Base-by-base conservation (phyloP, 2,888 invertebrate genomes). In the Tenthredo notha region DNA sequence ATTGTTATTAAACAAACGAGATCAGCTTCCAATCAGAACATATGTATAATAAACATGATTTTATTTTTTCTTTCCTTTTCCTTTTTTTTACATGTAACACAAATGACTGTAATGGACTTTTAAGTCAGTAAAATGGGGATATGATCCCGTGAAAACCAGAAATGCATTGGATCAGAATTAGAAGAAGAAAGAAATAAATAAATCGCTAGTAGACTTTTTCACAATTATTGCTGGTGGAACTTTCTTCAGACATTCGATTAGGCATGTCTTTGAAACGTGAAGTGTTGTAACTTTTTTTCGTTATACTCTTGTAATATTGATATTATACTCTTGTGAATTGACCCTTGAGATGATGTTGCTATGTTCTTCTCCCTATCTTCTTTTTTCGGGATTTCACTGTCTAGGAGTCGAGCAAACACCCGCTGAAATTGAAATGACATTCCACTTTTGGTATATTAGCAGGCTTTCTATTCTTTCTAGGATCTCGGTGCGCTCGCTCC, bases 1-100 rank as follows among this genome's bases (percentile, higher is more conserved):
- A 58, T 83, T 77, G 77, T 54, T 83, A 83, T 83, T 70, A 83
- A 83, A 65, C 47, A 12, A 83, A 47, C 47, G 83, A 83, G 37
- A 83, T 83, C 80, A 25, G 80, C 58, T 21, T n/a, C 18, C 37
- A 21, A 80, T 80, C 80, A 15, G 80, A 18, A 80, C 61, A 80
- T 43, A 43, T 37, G 12, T 43, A 40, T n/a, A 80, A 21, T n/a
- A 40, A 40, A 77, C 50, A 40, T 43, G 21, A 21, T 10, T 40
- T 9, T n/a, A 21, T 5, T n/a, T 12, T n/a, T n/a, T n/a, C n/a
- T n/a, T n/a, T n/a, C n/a, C 29, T 9, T 43, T n/a, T 74, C 21
- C 1, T 15, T 15, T 67, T 6, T 18, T 25, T 33, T 10, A 33
- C 29, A 6, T 67, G 6, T 1, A 12, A 33, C 33, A 7, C 15